A percentile compares a stretch with the other conserved stretches of the same genome.
Conservation (phyloP, 2,113 vertebrate genomes). For the Rattus rattus region DNA sequence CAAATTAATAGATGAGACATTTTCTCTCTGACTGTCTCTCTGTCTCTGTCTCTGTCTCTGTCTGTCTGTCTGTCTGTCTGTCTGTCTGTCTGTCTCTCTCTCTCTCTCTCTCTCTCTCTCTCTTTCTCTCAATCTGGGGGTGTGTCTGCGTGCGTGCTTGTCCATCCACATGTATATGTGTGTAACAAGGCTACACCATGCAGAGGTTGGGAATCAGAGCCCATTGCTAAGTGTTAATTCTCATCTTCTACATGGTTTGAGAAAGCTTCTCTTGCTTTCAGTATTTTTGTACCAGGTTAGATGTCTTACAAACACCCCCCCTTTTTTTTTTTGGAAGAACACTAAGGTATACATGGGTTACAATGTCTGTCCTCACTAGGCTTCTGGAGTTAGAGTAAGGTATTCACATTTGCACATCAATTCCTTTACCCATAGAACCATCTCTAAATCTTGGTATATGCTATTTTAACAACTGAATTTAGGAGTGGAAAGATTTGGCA, state of each 20-base stretch:
- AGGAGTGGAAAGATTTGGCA: too few relatives aligned
- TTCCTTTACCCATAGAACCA: not conserved
- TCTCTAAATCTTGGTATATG: not conserved
- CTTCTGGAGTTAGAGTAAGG: not conserved
- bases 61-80: not conserved
- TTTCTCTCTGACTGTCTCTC: not conserved
- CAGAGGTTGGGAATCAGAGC: not conserved
- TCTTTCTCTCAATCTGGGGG: not conserved
- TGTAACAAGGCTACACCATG: too few relatives aligned
- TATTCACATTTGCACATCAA: too few relatives aligned
- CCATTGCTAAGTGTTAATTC: not conserved
- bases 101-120: not conserved
- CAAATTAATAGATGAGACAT: not conserved
- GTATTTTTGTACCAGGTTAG: not conserved
- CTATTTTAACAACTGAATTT: not conserved
- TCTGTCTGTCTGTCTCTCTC: too few relatives aligned
- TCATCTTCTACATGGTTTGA: not conserved
- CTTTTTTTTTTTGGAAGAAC: too few relatives aligned
- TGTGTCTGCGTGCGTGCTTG: not conserved
- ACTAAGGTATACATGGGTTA: fast-evolving
- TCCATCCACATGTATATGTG: not conserved
- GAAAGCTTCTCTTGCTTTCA: not conserved
- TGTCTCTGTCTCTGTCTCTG: not conserved
- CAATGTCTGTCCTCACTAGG: not conserved
- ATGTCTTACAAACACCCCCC: not conserved